Evolutionary conservation across 2,888 invertebrate species (phyloP).

Genomic region (Dolichomitus sp.): DNA sequence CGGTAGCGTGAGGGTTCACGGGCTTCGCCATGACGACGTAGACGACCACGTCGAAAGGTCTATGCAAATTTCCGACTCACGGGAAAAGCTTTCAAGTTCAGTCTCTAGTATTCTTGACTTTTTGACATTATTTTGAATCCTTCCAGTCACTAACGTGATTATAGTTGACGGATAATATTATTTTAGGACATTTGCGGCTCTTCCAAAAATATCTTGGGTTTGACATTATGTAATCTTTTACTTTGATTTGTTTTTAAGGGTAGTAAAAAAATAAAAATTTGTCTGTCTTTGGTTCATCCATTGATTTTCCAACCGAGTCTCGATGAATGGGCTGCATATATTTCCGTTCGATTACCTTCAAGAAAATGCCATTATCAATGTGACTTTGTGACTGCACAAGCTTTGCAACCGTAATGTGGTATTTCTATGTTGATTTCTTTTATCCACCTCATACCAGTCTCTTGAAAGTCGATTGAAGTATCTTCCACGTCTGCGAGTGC

Average conservation of each 20-base stretch:
- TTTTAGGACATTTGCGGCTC: no score
- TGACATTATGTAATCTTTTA: background rate
- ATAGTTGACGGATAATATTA: background rate
- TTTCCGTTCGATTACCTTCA: background rate
- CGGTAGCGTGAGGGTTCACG: constrained; percentile 35
- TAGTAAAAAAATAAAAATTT: background rate
- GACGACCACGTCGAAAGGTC: constrained; percentile 41
- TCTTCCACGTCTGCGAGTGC: background rate
- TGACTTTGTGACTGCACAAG: background rate
- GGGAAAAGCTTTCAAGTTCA: constrained; percentile 37
- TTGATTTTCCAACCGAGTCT: background rate
- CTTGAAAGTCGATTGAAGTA: background rate
- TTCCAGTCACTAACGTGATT: background rate
- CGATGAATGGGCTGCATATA: background rate
- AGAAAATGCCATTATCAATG: background rate
- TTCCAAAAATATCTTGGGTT: background rate
- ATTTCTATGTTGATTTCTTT: constrained; percentile 9
- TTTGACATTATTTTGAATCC: background rate
- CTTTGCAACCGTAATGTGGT: background rate
- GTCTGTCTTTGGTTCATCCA: no score
- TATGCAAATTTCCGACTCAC: constrained; percentile 50
- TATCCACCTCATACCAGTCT: background rate
- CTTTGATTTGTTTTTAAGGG: background rate
- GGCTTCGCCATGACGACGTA: constrained; percentile 30
- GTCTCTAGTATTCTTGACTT: background rate